A percentile compares a stretch with the other conserved stretches of the same genome.
Conservation (phyloP, 2,888 invertebrate species). For the Tinea trinotella region DNA sequence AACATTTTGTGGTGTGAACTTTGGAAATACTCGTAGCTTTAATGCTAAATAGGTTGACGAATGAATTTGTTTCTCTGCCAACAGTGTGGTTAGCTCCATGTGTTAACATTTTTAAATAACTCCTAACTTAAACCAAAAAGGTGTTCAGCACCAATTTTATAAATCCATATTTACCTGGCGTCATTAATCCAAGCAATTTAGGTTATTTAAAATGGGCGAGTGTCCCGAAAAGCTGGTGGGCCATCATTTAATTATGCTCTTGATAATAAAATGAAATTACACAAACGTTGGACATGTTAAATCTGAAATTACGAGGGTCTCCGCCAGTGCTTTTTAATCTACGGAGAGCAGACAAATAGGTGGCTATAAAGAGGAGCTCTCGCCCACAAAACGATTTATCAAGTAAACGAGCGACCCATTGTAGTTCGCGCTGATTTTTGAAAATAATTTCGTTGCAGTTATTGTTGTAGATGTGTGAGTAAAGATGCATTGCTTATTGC, state of each 20-base stretch:
- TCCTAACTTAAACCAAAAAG: neutral
- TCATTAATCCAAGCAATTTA: neutral
- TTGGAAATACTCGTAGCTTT: too few species aligned
- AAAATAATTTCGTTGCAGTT: slow-evolving; percentile 21
- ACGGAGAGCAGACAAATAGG: slow-evolving; percentile 25
- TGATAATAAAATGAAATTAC: slow-evolving; percentile 17
- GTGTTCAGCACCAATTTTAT: neutral
- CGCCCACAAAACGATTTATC: slow-evolving; percentile 24
- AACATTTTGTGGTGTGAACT: too few species aligned
- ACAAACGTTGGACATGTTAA: slow-evolving; percentile 12
- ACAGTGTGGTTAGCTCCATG: too few species aligned
- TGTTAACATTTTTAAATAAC: too few species aligned
- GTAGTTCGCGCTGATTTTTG: slow-evolving; percentile 23
- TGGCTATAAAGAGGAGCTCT: slow-evolving; percentile 24
- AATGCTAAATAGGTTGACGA: too few species aligned
- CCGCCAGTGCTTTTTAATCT: slow-evolving; percentile 11
- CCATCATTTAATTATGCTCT: slow-evolving; percentile 18
- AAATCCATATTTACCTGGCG: slow-evolving; percentile 3
- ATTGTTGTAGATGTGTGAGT: neutral
- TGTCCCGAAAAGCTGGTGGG: slow-evolving; percentile 3
- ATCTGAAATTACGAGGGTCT: slow-evolving; percentile 7
- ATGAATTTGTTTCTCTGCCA: too few species aligned
- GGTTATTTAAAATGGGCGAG: neutral
- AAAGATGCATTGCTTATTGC: too few species aligned
- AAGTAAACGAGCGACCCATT: slow-evolving; percentile 24